Evolutionary conservation across 2,113 vertebrate genomes (phyloP).

Genomic region (Cacatua alba): DNA sequence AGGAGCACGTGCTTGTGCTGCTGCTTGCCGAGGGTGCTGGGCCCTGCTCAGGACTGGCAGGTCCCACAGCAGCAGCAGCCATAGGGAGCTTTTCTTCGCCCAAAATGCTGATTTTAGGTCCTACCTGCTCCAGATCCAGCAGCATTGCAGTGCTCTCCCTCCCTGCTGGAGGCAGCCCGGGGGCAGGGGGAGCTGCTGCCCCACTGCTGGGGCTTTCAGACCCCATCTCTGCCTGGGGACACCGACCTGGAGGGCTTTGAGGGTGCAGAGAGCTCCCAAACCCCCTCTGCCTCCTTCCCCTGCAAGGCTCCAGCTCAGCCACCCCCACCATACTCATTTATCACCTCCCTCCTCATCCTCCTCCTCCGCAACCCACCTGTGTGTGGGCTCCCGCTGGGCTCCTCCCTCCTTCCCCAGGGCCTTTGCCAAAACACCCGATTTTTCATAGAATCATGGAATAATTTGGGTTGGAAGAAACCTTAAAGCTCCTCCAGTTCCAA

Average conservation of each 20-base stretch:
- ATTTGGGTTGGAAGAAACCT: background rate
- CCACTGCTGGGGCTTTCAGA: fast-evolving
- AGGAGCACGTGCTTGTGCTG: fast-evolving
- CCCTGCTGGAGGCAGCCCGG: background rate
- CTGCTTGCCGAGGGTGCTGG: background rate
- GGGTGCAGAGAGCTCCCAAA: background rate
- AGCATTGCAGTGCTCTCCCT: background rate
- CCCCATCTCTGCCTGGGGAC: fast-evolving
- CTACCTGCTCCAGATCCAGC: background rate
- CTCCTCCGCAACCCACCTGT: background rate
- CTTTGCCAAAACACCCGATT: background rate
- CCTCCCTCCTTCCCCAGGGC: background rate
- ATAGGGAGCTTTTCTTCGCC: background rate
- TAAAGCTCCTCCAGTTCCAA: no score
- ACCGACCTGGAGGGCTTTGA: fast-evolving
- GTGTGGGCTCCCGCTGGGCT: background rate
- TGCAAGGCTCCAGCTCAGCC: background rate
- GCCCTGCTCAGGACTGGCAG: background rate
- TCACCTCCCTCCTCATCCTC: background rate
- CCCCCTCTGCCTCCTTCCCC: background rate
- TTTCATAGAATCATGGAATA: background rate
- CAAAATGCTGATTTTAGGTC: background rate
- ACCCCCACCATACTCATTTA: background rate
- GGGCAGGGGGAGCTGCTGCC: background rate
- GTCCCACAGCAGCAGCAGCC: fast-evolving